Evolutionary conservation across 2,888 invertebrate genomes (phyloP).

Genomic region (Amphipoea lucens): DNA sequence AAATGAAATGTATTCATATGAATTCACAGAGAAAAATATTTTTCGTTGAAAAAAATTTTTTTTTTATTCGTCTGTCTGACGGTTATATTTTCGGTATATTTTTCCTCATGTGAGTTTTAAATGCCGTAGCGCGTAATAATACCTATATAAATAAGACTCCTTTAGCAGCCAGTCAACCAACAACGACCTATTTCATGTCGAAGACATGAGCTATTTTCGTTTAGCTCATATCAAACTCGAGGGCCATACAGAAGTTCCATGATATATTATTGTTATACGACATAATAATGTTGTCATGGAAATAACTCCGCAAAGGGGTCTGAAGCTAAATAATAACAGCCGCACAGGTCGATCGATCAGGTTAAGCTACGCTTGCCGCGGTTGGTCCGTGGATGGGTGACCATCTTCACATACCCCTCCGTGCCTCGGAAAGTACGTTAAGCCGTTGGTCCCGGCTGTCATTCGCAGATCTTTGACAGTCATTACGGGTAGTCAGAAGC

Average conservation of each 20-base stretch:
- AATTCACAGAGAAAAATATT: conserved; percentile 3
- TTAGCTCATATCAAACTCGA: not conserved
- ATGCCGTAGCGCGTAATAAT: not conserved
- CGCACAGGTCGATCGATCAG: too few species aligned
- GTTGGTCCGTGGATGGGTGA: too few species aligned
- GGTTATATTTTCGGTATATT: not conserved
- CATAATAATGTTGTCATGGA: not conserved
- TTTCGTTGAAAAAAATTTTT: conserved; percentile 6
- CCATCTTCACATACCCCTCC: too few species aligned
- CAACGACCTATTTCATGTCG: not conserved
- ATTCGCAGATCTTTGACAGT: too few species aligned
- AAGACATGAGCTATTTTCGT: conserved; percentile 6
- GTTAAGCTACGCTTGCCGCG: too few species aligned
- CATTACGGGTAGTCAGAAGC: too few species aligned
- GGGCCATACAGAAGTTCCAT: not conserved
- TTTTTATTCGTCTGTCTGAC: conserved; percentile 4
- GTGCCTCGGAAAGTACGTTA: too few species aligned
- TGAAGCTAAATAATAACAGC: too few species aligned
- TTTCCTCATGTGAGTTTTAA: conserved; percentile 1
- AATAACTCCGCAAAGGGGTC: not conserved
- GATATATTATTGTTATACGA: not conserved
- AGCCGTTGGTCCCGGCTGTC: too few species aligned
- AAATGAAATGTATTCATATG: conserved; percentile 28
- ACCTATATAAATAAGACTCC: not conserved
- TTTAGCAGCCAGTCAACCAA: not conserved